Conservation (phyloP, 2,113 vertebrate species). For the Myodes glareolus region DNA sequence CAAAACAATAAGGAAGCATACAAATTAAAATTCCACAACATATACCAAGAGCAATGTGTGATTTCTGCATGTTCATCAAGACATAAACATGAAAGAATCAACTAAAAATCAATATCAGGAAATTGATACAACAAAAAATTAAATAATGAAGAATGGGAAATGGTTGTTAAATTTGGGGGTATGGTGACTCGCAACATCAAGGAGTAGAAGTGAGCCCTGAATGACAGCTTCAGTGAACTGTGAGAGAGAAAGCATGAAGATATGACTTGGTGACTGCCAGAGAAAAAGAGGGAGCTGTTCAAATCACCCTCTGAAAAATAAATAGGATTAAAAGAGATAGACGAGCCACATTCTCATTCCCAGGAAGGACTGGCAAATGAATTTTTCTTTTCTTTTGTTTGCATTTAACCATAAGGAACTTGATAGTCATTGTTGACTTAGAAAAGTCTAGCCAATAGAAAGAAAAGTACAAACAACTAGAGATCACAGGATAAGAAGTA, state of each 20-base stretch:
- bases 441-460: neutral
- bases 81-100: neutral
- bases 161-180: neutral
- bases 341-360: neutral
- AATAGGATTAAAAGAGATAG: neutral
- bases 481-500: neutral
- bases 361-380: neutral
- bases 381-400: neutral
- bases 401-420: neutral
- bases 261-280: neutral
- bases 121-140: neutral
- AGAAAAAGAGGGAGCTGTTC: neutral
- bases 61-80: neutral
- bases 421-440: neutral
- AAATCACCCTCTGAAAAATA: conserved; percentile 28
- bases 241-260: neutral
- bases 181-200: neutral
- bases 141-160: neutral
- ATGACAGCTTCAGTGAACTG: neutral
- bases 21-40: neutral
- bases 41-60: neutral
- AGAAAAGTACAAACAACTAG: conserved; percentile 7
- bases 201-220: neutral
- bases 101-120: neutral
- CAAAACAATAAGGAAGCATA: neutral